Conservation (phyloP, 2,888 invertebrate species). For the Amiota communis region DNA sequence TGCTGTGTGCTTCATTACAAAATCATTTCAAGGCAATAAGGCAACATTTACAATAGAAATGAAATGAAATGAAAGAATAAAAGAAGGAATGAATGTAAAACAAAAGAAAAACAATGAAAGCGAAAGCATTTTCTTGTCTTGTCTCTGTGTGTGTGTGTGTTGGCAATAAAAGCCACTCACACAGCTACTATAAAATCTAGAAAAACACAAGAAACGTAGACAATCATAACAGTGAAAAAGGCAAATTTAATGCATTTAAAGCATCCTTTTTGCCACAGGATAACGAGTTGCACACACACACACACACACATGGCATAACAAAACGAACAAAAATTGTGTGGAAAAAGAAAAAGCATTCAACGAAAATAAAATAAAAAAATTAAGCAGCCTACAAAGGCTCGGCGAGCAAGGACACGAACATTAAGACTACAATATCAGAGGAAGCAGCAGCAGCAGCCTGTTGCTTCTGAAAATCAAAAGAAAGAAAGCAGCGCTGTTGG, state of each 20-base stretch:
- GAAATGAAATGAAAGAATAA: not conserved
- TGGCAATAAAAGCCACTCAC: slow-evolving; percentile 14
- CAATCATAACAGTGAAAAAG: slow-evolving; percentile 28
- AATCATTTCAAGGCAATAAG: slow-evolving; percentile 14
- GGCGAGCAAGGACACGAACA: slow-evolving; percentile 4
- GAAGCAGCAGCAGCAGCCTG: slow-evolving; percentile 58
- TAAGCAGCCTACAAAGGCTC: not conserved
- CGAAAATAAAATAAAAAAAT: slow-evolving; percentile 6
- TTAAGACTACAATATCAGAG: not conserved
- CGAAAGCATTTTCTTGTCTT: slow-evolving; percentile 19
- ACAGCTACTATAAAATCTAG: not conserved
- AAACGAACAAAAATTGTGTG: slow-evolving; percentile 32
- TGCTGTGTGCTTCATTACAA: slow-evolving; percentile 6
- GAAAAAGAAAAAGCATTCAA: not conserved
- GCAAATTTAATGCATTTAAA: slow-evolving; percentile 62
- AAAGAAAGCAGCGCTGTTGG: not conserved
- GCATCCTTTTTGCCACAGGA: slow-evolving; percentile 47
- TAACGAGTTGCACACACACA: slow-evolving; percentile 27
- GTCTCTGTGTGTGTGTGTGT: not conserved
- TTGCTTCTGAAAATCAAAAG: slow-evolving; percentile 58
- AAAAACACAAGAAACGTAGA: too few species aligned
- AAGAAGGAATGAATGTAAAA: not conserved
- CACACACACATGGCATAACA: not conserved
- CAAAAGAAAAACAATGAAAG: not conserved
- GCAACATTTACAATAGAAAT: not conserved